phyloP scores from a whole-genome alignment of 2,888 invertebrate species.

The Melanostoma mellinum region DNA sequence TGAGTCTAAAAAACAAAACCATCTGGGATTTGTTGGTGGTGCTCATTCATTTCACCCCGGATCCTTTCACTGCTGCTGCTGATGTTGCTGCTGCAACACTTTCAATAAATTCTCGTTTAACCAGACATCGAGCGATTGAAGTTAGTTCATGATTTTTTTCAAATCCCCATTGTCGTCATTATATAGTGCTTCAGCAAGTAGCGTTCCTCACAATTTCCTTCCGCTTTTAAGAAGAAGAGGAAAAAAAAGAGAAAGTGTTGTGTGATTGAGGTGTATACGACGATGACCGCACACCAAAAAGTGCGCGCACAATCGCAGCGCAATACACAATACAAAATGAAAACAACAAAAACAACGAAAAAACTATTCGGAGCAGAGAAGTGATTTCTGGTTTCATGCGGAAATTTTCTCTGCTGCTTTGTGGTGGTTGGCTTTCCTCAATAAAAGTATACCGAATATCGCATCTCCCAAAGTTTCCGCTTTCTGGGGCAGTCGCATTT shows the following conservation, averaged over 20 bases:
- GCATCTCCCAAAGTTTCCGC: constrained; percentile 33
- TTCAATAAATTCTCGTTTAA: constrained; percentile 65
- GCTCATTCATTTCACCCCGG: constrained; percentile 32
- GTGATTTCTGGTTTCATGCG: constrained; percentile 63
- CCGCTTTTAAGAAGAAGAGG: constrained; percentile 17
- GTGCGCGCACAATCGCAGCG: constrained; percentile 29
- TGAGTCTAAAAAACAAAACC: background rate
- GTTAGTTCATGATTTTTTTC: constrained; percentile 37
- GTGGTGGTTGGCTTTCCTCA: constrained; percentile 40
- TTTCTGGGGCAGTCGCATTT: constrained; percentile 65
- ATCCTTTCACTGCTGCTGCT: constrained; percentile 53
- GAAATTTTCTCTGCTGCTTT: constrained; percentile 34
- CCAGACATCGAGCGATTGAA: constrained; percentile 33
- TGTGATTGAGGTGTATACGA: constrained; percentile 4
- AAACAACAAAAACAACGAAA: constrained; percentile 8
- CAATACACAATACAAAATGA: constrained; percentile 4
- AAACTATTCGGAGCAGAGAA: constrained; percentile 32
- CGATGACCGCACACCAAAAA: constrained; percentile 41
- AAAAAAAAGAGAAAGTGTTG: constrained; percentile 63
- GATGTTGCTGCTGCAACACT: background rate
- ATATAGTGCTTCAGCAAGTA: constrained; percentile 12
- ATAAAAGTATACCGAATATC: constrained; percentile 35
- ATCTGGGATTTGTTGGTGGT: constrained; percentile 39
- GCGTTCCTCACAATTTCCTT: constrained; percentile 62
- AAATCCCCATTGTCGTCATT: constrained; percentile 18